These are phyloP conservation scores for Brachionichthys hirsutus DNA, from an alignment of 2,113 vertebrate genomes.

Conservation along the genomic window DNA sequence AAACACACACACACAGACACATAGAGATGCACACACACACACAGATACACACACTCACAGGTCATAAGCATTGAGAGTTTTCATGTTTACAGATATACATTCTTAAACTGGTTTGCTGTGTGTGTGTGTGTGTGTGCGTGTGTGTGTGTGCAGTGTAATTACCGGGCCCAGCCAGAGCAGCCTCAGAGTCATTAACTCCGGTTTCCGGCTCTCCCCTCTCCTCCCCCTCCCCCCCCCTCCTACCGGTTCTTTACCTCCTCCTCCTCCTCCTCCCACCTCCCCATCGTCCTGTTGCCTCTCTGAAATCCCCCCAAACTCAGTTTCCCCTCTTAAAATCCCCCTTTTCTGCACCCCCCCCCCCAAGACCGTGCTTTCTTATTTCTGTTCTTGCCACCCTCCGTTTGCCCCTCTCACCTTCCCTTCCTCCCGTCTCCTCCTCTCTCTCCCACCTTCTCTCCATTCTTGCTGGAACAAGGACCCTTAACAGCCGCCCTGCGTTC, in stretches of 20 bases:
- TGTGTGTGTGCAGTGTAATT: conserved; percentile 59
- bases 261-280: not conserved
- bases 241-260: conserved; percentile 1
- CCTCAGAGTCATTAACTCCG: conserved; percentile 64
- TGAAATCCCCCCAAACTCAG: conserved; percentile 5
- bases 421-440: not conserved
- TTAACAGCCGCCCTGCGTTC: conserved; percentile 61
- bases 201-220: conserved; percentile 45
- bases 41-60: not conserved
- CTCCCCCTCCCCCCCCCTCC: not conserved
- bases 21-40: not conserved
- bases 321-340: conserved; percentile 12
- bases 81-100: not conserved
- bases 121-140: conserved; percentile 2
- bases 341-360: conserved; percentile 4
- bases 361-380: conserved; percentile 1
- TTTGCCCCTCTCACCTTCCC: conserved; percentile 2
- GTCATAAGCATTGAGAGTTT: not conserved
- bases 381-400: not conserved
- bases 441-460: conserved; percentile 24
- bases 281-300: not conserved
- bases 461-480: conserved; percentile 49
- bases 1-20: not conserved
- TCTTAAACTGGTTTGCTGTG: not conserved
- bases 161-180: conserved; percentile 50